These are phyloP conservation scores for Benitochromis conjunctus DNA, from an alignment of 2,113 vertebrate species.

Conservation along the genomic window DNA sequence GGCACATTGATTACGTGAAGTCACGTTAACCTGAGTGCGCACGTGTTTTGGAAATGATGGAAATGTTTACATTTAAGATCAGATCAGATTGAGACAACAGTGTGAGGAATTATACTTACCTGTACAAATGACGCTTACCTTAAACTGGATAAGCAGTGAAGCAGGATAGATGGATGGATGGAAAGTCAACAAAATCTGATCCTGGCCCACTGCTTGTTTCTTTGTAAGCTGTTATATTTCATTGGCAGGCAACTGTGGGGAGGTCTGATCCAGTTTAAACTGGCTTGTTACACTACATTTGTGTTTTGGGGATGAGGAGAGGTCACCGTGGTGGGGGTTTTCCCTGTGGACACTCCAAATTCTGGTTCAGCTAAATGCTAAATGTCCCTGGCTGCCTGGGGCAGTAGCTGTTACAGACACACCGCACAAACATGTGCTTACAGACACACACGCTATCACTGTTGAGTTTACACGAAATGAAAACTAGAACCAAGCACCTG, in stretches of 20 bases:
- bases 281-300: conserved; percentile 3
- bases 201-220: neutral
- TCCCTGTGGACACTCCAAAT: conserved; percentile 32
- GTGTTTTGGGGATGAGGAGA: conserved; percentile 9
- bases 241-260: neutral
- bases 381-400: conserved; percentile 64
- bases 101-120: neutral
- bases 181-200: neutral
- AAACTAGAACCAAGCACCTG: conserved; percentile 21
- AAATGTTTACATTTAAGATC: neutral
- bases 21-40: neutral
- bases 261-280: conserved; percentile 5
- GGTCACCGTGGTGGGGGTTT: conserved; percentile 22
- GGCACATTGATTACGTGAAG: neutral
- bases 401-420: neutral
- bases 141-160: neutral
- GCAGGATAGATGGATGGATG: neutral
- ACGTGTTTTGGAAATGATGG: neutral
- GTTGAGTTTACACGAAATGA: neutral
- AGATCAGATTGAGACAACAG: neutral
- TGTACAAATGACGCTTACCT: neutral
- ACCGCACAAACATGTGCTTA: neutral
- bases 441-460: neutral
- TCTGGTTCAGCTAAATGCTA: conserved; percentile 53
- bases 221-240: neutral